A percentile compares a stretch with the other conserved stretches of the same genome.
phyloP scores from a whole-genome alignment of 2,888 invertebrate genomes.

The Dichetophora obliterata region DNA sequence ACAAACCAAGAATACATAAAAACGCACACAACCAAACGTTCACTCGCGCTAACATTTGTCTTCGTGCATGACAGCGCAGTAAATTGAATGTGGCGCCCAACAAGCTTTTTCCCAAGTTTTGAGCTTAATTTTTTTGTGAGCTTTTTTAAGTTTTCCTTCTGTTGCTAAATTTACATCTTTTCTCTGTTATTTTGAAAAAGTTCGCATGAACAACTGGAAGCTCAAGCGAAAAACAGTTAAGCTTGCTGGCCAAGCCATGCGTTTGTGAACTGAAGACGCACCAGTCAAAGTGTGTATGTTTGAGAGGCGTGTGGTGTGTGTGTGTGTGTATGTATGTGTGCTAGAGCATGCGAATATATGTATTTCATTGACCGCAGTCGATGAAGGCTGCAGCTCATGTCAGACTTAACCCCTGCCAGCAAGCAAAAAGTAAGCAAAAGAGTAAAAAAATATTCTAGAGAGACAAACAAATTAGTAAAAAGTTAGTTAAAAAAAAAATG shows the following conservation, averaged over 20 bases:
- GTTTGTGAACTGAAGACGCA: not conserved
- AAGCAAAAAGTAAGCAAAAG: not conserved
- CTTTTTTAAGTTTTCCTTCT: not conserved
- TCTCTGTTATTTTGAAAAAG: not conserved
- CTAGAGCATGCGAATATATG: not conserved
- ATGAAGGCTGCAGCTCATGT: not conserved
- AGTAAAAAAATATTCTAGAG: not conserved
- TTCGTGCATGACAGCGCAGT: slow-evolving; percentile 59
- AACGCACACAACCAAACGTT: not conserved
- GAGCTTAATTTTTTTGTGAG: not conserved
- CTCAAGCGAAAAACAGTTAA: slow-evolving; percentile 14
- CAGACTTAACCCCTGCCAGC: not conserved
- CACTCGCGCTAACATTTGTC: slow-evolving; percentile 52
- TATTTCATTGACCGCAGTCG: not conserved
- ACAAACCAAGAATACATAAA: not conserved
- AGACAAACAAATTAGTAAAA: not conserved
- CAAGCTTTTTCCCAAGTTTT: slow-evolving; percentile 16
- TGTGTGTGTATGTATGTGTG: no score
- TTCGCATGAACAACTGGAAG: slow-evolving; percentile 9
- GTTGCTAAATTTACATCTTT: not conserved
- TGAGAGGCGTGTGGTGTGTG: no score
- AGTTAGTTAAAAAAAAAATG: not conserved
- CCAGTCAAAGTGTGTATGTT: not conserved
- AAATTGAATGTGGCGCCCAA: slow-evolving; percentile 58
- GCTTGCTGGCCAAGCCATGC: not conserved